Base-by-base conservation (phyloP, 2,113 vertebrate genomes). In the Apteryx mantelli region DNA sequence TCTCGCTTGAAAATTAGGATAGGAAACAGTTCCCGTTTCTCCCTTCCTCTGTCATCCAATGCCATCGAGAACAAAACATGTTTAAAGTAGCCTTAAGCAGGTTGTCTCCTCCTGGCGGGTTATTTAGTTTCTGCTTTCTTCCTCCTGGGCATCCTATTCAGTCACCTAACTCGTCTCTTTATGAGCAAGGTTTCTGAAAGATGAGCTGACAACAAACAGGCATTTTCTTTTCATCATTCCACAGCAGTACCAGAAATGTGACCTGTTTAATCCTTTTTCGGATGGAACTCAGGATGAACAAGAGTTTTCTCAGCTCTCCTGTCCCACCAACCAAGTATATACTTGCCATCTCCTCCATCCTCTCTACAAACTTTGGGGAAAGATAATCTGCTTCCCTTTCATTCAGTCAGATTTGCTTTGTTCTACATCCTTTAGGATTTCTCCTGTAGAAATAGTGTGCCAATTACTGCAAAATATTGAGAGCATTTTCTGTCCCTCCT, bases 271-370 rank as follows among this genome's bases (percentile, higher is more conserved):
- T 28, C 2, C 11, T 36, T 34, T 58, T 34, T 38, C 38, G 64
- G 7, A 65, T 44, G 7, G 7, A 36, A 7, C 7, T 24, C 8
- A n/a, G 21, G 61, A 89, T 9, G 18, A 76, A 64, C 17, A 13
- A 0, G 0, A 16, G 9, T 58, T 24, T 50, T 14, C 7, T 25
- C 15, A 65, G 2, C 28, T 48, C 32, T 36, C 16, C n/a, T 11
- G 17, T 40, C 40, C 48, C 60, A 61, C 28, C 22, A 74, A 32
- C 53, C 34, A 18, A 55, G 13, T 16, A 19, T 15, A 44, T 28
- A 11, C 4, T 14, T 64, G 18, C 42, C 84, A 70, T 14, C 55
- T 19, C 6, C 36, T 70, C 52, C 34, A 58, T 4, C 11, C 28
- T 32, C 20, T 17, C 44, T 24, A 5, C 21, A 48, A 28, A 28